Conservation (phyloP, 2,113 vertebrate species). For the Pleuronectes platessa region DNA sequence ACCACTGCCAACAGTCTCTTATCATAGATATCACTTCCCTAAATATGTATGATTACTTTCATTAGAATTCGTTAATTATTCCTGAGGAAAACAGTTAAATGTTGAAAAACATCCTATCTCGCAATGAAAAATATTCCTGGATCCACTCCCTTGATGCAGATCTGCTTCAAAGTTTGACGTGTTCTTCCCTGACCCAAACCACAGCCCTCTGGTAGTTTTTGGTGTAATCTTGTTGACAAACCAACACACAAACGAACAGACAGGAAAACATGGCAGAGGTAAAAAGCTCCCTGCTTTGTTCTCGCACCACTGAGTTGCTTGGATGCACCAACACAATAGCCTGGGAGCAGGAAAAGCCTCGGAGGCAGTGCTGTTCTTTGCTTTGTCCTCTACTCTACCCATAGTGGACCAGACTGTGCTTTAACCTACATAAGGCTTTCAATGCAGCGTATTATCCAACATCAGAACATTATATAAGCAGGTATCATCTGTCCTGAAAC, state of each 20-base stretch:
- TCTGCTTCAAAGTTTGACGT: too few species aligned
- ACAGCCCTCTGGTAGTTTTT: too few species aligned
- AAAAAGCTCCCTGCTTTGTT: background rate
- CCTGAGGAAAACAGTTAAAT: too few species aligned
- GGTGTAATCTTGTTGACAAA: too few species aligned
- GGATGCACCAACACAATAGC: conserved; percentile 27
- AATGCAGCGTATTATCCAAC: background rate
- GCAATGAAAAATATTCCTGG: background rate
- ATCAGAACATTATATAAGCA: conserved; percentile 29
- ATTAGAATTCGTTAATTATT: too few species aligned
- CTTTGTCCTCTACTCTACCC: conserved; percentile 21
- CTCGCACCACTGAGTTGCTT: conserved; percentile 13
- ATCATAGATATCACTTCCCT: too few species aligned
- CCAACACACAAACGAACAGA: background rate
- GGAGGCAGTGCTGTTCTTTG: conserved; percentile 31
- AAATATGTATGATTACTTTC: too few species aligned
- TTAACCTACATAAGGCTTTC: conserved; percentile 6
- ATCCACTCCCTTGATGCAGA: too few species aligned
- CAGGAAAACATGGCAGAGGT: background rate
- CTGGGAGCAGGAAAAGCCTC: conserved; percentile 8
- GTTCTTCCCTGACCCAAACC: too few species aligned
- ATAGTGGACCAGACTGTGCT: conserved; percentile 19
- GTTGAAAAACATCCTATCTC: too few species aligned
- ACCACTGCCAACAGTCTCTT: background rate
- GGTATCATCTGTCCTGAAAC: background rate